These are phyloP conservation scores for Papilio gigon DNA, from an alignment of 2,888 invertebrate species.

Conservation along the genomic window DNA sequence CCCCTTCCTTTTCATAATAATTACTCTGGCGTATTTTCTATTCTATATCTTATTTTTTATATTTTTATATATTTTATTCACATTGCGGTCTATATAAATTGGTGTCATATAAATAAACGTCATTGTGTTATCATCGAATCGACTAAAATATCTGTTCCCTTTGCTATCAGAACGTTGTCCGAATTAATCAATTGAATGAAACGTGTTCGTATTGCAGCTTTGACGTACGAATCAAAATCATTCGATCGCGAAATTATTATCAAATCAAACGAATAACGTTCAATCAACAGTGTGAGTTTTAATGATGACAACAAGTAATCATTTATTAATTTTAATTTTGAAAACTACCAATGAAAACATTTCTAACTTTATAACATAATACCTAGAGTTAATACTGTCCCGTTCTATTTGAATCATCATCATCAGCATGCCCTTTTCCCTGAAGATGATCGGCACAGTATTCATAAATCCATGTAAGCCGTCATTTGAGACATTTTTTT, in stretches of 20 bases:
- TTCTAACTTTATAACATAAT: no score
- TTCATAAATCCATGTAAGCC: no score
- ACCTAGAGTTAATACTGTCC: no score
- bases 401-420: no score
- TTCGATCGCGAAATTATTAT: slow-evolving; percentile 3
- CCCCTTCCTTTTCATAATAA: no score
- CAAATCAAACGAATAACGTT: neutral
- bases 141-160: slow-evolving; percentile 40
- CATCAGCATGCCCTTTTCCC: no score
- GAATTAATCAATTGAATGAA: slow-evolving; percentile 51
- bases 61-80: neutral
- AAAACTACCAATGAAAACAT: no score
- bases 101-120: slow-evolving; percentile 6
- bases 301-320: no score
- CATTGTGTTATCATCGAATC: slow-evolving; percentile 28
- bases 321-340: no score
- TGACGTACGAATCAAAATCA: slow-evolving; percentile 20
- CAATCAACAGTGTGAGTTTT: neutral
- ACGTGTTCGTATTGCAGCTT: slow-evolving; percentile 34
- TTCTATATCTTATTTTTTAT: neutral
- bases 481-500: no score
- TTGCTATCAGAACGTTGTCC: slow-evolving; percentile 50
- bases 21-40: neutral
- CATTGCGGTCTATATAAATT: neutral
- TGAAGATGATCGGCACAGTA: no score